These are phyloP conservation scores for Anguilla marmorata DNA, from an alignment of 2,797 vertebrate genomes.

Conservation along the genomic window DNA sequence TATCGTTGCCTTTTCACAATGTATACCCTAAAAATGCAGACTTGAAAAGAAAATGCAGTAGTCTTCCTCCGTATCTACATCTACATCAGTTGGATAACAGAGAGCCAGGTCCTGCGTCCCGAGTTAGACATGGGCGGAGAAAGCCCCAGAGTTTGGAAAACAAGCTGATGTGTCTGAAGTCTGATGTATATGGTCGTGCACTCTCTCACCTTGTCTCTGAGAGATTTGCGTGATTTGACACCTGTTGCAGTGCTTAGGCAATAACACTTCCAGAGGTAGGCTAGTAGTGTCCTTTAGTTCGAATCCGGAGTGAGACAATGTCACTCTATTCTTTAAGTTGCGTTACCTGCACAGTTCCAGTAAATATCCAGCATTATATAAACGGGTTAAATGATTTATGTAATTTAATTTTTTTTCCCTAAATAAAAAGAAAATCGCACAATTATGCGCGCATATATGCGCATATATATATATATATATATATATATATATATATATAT, in stretches of 20 bases:
- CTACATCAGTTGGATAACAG: not conserved
- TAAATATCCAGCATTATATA: not conserved
- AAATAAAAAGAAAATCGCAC: no score
- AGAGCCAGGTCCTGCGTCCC: not conserved
- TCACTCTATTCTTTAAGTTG: not conserved
- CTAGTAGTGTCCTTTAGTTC: not conserved
- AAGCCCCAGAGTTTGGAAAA: not conserved
- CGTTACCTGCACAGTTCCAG: not conserved
- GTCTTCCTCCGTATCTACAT: not conserved
- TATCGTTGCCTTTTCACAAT: not conserved
- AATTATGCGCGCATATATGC: no score
- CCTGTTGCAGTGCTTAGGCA: not conserved
- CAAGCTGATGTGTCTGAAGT: not conserved
- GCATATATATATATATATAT: no score
- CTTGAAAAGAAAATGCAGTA: not conserved
- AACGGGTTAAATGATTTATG: not conserved
- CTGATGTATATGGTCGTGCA: not conserved
- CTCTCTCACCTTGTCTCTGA: not conserved
- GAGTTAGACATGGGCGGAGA: not conserved
- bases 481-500: no score
- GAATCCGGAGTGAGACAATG: not conserved
- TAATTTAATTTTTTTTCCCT: no score
- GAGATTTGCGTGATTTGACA: not conserved
- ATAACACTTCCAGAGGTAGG: not conserved
- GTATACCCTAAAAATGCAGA: not conserved